phyloP scores from a whole-genome alignment of 2,888 invertebrate species.

The Nomada lathburiana region DNA sequence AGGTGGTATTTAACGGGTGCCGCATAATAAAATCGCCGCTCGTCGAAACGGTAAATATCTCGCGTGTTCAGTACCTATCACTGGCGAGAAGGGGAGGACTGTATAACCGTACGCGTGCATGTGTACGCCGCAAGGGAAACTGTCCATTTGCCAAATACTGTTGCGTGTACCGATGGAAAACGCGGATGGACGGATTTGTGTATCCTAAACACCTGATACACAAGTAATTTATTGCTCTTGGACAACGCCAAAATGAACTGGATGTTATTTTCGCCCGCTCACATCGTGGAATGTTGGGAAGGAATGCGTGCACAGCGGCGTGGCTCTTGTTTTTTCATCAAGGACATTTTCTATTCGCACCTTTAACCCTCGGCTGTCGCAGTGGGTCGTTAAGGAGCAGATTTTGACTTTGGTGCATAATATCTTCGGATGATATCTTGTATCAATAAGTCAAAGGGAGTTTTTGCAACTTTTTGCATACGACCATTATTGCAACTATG shows the following conservation, averaged over 20 bases:
- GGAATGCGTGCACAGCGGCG: neutral
- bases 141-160: conserved; percentile 10
- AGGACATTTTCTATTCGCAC: too few species aligned
- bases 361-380: too few species aligned
- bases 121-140: too few species aligned
- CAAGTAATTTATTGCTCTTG: neutral
- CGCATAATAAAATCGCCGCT: conserved; percentile 64
- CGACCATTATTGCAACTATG: too few species aligned
- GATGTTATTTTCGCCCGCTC: neutral
- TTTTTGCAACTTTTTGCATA: too few species aligned
- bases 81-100: neutral
- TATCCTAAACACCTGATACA: neutral
- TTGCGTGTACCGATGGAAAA: neutral
- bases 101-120: neutral
- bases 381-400: too few species aligned
- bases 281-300: neutral
- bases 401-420: too few species aligned
- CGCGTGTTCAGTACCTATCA: neutral
- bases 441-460: too few species aligned
- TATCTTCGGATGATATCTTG: too few species aligned
- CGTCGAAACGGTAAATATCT: conserved; percentile 55
- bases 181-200: neutral
- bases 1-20: conserved; percentile 59
- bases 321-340: too few species aligned
- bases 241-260: neutral